phyloP scores from a whole-genome alignment of 1,140 invertebrate species.

The Cotesia vestalis region DNA sequence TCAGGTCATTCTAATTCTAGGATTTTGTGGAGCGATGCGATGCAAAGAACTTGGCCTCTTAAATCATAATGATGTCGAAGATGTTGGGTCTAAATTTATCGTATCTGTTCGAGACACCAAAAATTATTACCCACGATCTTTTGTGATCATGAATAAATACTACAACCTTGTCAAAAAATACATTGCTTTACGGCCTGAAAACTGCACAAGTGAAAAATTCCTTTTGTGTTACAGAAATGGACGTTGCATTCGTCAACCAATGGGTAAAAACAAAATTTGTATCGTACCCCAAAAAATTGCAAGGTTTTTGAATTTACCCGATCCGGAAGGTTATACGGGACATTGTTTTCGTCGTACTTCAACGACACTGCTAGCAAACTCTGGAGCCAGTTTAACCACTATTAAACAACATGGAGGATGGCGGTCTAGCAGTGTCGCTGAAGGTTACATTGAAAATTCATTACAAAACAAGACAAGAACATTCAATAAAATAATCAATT shows the following conservation, averaged over 20 bases:
- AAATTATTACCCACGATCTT: too few species aligned
- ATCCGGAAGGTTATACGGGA: constrained; percentile 50
- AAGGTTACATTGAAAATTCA: too few species aligned
- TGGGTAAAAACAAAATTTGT: constrained; percentile 31
- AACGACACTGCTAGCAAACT: constrained; percentile 46
- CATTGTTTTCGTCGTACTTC: constrained; percentile 51
- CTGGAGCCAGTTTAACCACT: constrained; percentile 34
- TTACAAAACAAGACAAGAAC: too few species aligned
- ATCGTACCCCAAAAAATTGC: constrained; percentile 34
- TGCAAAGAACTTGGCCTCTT: too few species aligned
- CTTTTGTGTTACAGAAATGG: constrained; percentile 34
- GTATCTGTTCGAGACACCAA: too few species aligned
- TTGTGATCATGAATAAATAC: background rate
- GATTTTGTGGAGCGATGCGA: too few species aligned
- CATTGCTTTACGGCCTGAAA: constrained; percentile 5
- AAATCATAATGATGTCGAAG: too few species aligned
- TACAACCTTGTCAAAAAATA: constrained; percentile 25
- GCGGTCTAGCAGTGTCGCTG: too few species aligned
- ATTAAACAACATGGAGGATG: too few species aligned
- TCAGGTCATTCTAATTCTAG: too few species aligned
- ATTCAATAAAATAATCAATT: too few species aligned
- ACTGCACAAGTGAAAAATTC: background rate
- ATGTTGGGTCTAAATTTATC: too few species aligned
- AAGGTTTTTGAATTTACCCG: constrained; percentile 37
- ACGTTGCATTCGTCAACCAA: constrained; percentile 31